Conservation (phyloP, 2,888 invertebrate genomes). For the Mesorhabditis spiculigera region DNA sequence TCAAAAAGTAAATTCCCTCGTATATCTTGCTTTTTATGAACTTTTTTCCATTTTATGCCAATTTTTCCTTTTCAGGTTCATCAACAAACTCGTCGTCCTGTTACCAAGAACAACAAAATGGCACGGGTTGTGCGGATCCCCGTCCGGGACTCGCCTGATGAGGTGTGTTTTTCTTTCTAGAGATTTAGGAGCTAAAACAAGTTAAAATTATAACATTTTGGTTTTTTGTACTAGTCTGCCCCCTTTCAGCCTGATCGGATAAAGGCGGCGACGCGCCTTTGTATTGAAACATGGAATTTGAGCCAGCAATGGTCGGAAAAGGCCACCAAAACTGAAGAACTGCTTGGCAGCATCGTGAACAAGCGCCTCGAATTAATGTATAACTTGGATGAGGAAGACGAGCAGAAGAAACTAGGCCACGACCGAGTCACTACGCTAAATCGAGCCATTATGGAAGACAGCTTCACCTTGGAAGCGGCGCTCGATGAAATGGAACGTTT, state of each 20-base stretch:
- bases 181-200: neutral
- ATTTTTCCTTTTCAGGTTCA: too few species aligned
- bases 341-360: slow-evolving; percentile 25
- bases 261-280: slow-evolving; percentile 32
- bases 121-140: neutral
- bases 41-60: too few species aligned
- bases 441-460: slow-evolving; percentile 16
- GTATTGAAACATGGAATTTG: slow-evolving; percentile 43
- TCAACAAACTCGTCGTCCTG: too few species aligned
- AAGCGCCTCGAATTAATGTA: slow-evolving; percentile 28
- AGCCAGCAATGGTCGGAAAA: slow-evolving; percentile 34
- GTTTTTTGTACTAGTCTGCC: slow-evolving; percentile 18
- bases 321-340: slow-evolving; percentile 16
- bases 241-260: slow-evolving; percentile 28
- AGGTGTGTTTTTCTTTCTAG: neutral
- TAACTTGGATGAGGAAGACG: slow-evolving; percentile 10
- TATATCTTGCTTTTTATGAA: too few species aligned
- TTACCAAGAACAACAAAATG: neutral
- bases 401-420: slow-evolving; percentile 9
- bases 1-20: too few species aligned
- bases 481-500: slow-evolving; percentile 29
- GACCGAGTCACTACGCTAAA: slow-evolving; percentile 8
- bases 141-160: neutral
- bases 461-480: slow-evolving; percentile 13
- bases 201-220: neutral